Conservation (phyloP, 1,140 invertebrate species). For the Choristoneura fumiferana region DNA sequence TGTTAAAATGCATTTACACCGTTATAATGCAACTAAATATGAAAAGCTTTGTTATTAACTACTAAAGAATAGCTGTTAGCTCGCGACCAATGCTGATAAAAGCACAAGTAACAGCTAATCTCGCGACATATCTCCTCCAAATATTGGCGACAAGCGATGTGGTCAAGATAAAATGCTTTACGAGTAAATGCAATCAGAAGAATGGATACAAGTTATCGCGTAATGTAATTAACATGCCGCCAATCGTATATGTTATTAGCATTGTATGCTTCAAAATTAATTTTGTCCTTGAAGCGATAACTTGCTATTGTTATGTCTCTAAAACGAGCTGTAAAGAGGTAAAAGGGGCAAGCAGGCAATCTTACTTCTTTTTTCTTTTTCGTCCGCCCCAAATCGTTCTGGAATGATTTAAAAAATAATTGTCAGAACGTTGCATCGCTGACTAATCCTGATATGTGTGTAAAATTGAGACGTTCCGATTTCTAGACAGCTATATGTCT, state of each 20-base stretch:
- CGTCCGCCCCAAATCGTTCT: constrained; percentile 94
- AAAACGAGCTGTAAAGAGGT: constrained; percentile 75
- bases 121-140: constrained; percentile 43
- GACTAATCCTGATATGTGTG: neutral
- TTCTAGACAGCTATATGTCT: neutral
- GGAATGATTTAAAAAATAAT: constrained; percentile 81
- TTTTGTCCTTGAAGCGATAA: constrained; percentile 68
- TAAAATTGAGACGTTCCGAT: too few species aligned
- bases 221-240: constrained; percentile 33
- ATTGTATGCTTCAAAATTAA: constrained; percentile 39
- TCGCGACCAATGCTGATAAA: constrained; percentile 15
- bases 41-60: constrained; percentile 58
- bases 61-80: constrained; percentile 61
- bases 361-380: constrained; percentile 98
- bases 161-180: constrained; percentile 57
- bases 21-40: constrained; percentile 65
- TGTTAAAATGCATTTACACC: constrained; percentile 24
- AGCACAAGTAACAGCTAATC: constrained; percentile 58
- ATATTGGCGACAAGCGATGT: constrained; percentile 71
- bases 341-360: constrained; percentile 79
- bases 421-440: constrained; percentile 38
- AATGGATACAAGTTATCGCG: constrained; percentile 74
- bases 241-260: constrained; percentile 45
- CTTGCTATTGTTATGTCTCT: constrained; percentile 62
- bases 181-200: constrained; percentile 57